Conservation (phyloP, 2,797 vertebrate species). For the Tragelaphus oryx region DNA sequence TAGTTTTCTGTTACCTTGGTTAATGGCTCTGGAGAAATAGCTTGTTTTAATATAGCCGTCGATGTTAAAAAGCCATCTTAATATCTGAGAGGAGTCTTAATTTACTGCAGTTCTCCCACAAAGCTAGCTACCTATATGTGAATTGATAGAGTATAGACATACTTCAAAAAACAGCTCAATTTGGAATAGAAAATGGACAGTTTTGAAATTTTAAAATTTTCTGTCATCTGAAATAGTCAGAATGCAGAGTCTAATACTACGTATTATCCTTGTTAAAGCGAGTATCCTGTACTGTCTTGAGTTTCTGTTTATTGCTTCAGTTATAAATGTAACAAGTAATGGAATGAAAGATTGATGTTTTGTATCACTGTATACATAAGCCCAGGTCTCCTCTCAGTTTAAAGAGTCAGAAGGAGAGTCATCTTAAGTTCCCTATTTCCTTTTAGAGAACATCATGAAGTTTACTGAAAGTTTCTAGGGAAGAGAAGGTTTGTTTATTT, state of each 20-base stretch:
- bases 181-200: slow-evolving; percentile 6
- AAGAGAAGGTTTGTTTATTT: neutral
- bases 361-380: neutral
- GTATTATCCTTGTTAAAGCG: neutral
- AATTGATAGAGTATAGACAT: neutral
- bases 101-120: neutral
- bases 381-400: neutral
- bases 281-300: neutral
- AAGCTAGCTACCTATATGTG: neutral
- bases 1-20: neutral
- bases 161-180: neutral
- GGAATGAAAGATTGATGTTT: neutral
- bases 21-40: neutral
- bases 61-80: neutral
- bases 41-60: neutral
- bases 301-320: neutral
- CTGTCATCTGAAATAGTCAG: neutral
- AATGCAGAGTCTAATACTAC: neutral
- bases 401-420: neutral
- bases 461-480: neutral
- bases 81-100: neutral
- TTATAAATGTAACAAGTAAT: neutral
- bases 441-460: neutral
- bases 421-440: neutral
- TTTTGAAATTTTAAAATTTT: slow-evolving; percentile 43